phyloP scores from a whole-genome alignment of 2,113 vertebrate species.

The Hirundichthys speculiger region DNA sequence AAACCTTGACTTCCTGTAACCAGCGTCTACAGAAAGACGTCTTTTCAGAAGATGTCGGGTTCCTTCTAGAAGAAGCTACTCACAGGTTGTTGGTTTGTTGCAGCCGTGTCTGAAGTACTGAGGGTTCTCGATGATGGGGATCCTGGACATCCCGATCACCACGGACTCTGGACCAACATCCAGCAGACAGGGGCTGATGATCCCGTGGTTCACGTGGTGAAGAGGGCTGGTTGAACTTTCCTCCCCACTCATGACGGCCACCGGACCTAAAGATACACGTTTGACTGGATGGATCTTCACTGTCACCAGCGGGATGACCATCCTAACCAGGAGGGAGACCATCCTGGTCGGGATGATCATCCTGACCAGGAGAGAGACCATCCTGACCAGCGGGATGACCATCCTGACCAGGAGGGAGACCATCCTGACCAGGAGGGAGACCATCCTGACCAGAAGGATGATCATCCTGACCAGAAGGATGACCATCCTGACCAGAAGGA shows the following conservation, averaged over 20 bases:
- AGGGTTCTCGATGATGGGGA: constrained; percentile 96
- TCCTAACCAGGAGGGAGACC: too few species aligned
- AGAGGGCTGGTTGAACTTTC: constrained; percentile 95
- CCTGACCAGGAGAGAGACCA: too few species aligned
- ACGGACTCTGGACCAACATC: constrained; percentile 89
- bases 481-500: too few species aligned
- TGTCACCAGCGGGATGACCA: neutral
- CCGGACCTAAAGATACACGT: constrained; percentile 82
- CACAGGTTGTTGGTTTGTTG: constrained; percentile 94
- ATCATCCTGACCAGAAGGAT: too few species aligned
- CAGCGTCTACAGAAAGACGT: too few species aligned
- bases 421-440: too few species aligned
- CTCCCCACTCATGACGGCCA: constrained; percentile 94
- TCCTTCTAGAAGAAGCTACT: constrained; percentile 69
- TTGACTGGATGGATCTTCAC: neutral
- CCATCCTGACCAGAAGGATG: too few species aligned
- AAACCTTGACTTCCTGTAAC: too few species aligned
- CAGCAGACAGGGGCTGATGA: constrained; percentile 89
- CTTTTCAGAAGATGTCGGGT: neutral
- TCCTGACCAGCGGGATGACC: too few species aligned
- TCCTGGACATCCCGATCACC: constrained; percentile 95
- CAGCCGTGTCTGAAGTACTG: constrained; percentile 98
- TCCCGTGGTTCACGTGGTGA: constrained; percentile 95
- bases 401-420: too few species aligned
- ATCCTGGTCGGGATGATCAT: too few species aligned